A percentile compares a stretch with the other conserved stretches of the same genome.
Conservation (phyloP, 2,113 vertebrate genomes). For the Sapajus apella region DNA sequence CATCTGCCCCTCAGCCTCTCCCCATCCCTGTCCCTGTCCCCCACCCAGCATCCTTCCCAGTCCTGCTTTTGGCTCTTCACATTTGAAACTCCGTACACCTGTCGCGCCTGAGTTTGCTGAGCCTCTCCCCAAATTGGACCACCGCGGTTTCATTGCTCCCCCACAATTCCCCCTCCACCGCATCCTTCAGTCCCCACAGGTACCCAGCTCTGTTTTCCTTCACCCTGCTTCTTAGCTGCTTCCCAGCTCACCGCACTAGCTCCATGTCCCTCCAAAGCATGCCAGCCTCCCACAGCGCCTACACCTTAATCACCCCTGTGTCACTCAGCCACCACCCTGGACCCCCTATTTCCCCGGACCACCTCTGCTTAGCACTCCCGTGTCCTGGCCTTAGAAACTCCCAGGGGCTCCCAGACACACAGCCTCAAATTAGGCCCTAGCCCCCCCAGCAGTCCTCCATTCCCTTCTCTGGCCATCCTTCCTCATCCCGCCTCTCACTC, state of each 20-base stretch:
- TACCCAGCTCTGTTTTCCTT: not conserved
- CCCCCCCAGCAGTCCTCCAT: accelerated
- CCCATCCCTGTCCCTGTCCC: not conserved
- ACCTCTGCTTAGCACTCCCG: not conserved
- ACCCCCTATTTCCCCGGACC: not conserved
- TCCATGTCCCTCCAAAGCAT: accelerated
- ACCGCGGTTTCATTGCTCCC: not conserved
- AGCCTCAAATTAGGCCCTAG: not conserved
- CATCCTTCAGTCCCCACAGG: accelerated
- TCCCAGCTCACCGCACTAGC: accelerated
- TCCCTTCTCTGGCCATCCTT: accelerated
- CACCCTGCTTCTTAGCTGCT: not conserved
- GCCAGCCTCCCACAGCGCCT: accelerated
- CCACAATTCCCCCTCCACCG: no score
- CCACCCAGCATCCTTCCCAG: not conserved
- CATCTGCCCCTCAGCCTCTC: not conserved
- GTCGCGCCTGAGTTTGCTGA: not conserved
- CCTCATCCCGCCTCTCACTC: no score
- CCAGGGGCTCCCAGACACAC: not conserved
- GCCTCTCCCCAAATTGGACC: not conserved
- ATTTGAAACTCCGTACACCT: accelerated
- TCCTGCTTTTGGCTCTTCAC: not conserved
- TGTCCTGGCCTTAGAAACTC: not conserved
- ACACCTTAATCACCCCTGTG: no score
- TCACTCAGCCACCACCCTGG: not conserved